Evolutionary conservation across 1,140 invertebrate species (phyloP).

Genomic region (Maconellicoccus hirsutus): DNA sequence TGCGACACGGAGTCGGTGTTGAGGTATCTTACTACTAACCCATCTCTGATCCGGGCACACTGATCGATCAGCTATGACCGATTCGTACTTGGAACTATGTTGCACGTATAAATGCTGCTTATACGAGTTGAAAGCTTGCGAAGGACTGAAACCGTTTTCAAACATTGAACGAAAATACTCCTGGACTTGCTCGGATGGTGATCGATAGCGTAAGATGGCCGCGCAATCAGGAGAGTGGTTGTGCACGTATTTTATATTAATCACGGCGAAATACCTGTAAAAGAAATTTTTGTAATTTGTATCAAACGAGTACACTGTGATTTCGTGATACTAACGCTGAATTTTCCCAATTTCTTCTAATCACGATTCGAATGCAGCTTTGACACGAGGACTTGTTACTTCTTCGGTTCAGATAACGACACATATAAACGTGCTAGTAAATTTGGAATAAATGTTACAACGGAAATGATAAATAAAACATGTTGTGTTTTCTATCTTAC

Average conservation of each 20-base stretch:
- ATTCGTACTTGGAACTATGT: not conserved
- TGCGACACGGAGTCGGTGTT: not conserved
- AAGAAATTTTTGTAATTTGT: not conserved
- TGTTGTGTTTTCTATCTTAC: not conserved
- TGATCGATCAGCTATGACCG: not conserved
- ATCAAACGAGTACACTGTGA: not conserved
- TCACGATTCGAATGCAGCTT: conserved; percentile 1
- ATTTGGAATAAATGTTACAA: not conserved
- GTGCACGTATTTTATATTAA: not conserved
- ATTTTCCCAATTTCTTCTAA: conserved; percentile 10
- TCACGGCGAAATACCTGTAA: not conserved
- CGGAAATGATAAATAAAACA: not conserved
- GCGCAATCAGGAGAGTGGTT: conserved; percentile 11
- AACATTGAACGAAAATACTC: conserved; percentile 11
- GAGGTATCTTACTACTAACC: not conserved
- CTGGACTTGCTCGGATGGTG: not conserved
- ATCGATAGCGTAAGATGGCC: not conserved
- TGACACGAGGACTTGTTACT: conserved; percentile 1
- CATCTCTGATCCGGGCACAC: not conserved
- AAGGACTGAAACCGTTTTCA: conserved; percentile 13
- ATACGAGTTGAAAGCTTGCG: not conserved
- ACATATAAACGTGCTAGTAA: conserved; percentile 1
- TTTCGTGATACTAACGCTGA: not conserved
- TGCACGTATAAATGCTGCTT: conserved; percentile 13
- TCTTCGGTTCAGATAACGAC: conserved; percentile 3